A percentile compares a stretch with the other conserved stretches of the same genome.
phyloP scores from a whole-genome alignment of 1,140 invertebrate species.

The Cydia strobilella region DNA sequence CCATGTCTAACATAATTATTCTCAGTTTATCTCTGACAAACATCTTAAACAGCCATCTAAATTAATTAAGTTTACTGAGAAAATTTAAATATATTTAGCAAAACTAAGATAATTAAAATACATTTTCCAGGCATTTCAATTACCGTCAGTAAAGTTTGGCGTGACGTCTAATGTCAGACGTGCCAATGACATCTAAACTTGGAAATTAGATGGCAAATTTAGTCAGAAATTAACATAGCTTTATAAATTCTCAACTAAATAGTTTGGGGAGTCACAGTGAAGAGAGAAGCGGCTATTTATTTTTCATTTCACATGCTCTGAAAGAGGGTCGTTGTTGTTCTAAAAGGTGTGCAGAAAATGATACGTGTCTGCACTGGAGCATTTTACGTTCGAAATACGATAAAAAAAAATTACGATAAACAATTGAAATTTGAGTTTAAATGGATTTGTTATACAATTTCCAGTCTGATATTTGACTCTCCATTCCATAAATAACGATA shows the following conservation, averaged over 20 bases:
- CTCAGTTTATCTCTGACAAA: neutral
- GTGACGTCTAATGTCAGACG: conserved; percentile 6
- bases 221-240: conserved; percentile 6
- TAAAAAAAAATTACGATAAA: too few relatives aligned
- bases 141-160: neutral
- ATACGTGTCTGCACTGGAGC: too few relatives aligned
- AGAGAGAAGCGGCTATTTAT: neutral
- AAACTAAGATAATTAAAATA: neutral
- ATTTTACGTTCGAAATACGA: too few relatives aligned
- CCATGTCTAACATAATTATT: too few relatives aligned
- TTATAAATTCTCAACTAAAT: neutral
- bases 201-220: neutral
- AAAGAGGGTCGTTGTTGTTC: too few relatives aligned
- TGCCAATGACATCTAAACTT: neutral
- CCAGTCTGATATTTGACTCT: too few relatives aligned
- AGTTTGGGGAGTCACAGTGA: neutral
- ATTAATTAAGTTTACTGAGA: neutral
- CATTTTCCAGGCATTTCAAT: conserved; percentile 4
- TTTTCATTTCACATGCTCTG: too few relatives aligned
- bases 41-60: neutral
- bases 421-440: too few relatives aligned
- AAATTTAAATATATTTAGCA: neutral
- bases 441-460: too few relatives aligned
- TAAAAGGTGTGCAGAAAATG: too few relatives aligned
- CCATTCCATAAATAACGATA: too few relatives aligned